Evolutionary conservation across 2,888 invertebrate genomes (phyloP).

Genomic region (Cephalotes varians): DNA sequence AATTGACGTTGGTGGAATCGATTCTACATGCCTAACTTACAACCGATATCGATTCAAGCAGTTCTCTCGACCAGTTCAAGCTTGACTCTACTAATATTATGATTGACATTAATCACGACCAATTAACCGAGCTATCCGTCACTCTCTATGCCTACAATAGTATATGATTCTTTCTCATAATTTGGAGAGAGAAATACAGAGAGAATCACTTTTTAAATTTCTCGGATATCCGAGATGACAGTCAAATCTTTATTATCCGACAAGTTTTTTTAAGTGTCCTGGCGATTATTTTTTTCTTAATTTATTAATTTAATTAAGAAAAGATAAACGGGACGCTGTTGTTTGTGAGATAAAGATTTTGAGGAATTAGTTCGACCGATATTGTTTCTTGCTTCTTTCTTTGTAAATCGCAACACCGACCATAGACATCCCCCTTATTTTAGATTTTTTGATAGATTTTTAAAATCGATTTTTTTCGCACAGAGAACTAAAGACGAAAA

Average conservation of each 20-base stretch:
- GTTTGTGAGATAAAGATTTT: background rate
- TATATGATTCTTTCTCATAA: background rate
- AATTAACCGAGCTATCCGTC: background rate
- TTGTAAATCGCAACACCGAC: background rate
- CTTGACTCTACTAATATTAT: background rate
- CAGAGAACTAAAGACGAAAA: background rate
- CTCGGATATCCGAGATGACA: background rate
- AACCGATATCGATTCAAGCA: conserved; percentile 22
- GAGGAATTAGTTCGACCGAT: no score
- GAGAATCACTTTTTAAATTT: background rate
- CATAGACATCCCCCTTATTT: background rate
- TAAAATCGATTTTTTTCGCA: background rate
- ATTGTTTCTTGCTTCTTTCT: background rate
- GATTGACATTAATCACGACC: conserved; percentile 27
- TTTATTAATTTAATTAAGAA: background rate
- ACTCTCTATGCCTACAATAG: background rate
- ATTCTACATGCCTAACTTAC: conserved; percentile 4
- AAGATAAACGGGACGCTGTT: no score
- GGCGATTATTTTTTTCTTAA: background rate
- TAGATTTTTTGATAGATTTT: background rate
- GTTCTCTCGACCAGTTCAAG: background rate
- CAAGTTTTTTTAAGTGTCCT: background rate
- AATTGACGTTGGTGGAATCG: conserved; percentile 34
- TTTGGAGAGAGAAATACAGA: background rate
- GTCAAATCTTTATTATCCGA: background rate